Conservation (phyloP, 64 coral and sea anemone genomes). For the Stichodactyla helianthus region DNA sequence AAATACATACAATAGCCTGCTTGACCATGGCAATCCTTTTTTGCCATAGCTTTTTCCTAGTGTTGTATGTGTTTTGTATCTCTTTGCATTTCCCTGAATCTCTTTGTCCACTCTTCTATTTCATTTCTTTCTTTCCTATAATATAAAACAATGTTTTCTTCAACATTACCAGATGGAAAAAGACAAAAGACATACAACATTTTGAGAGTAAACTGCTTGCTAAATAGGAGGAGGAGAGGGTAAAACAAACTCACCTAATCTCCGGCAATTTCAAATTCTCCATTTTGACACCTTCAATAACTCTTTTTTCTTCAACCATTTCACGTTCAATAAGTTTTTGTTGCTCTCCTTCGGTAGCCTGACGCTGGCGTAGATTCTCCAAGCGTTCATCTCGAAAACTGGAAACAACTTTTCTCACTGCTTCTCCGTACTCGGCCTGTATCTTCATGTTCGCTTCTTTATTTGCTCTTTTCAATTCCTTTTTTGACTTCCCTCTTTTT, state of each 20-base stretch:
- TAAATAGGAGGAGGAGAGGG: neutral
- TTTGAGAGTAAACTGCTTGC: no score
- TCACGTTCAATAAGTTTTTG: constrained; percentile 58
- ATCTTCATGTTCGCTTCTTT: constrained; percentile 27
- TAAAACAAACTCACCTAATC: constrained; percentile 31
- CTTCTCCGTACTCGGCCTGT: constrained; percentile 40
- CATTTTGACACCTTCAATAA: constrained; percentile 64
- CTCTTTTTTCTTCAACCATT: constrained; percentile 31
- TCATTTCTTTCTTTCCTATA: constrained; percentile 42
- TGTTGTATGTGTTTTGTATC: neutral
- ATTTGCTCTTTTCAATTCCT: constrained; percentile 29
- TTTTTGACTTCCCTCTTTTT: neutral
- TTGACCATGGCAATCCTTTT: constrained; percentile 57
- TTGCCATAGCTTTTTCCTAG: constrained; percentile 35
- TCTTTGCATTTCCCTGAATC: constrained; percentile 17
- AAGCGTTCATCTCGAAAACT: constrained; percentile 53
- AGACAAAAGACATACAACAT: no score
- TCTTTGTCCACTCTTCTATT: constrained; percentile 28
- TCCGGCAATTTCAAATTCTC: constrained; percentile 52
- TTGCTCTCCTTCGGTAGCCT: constrained; percentile 41
- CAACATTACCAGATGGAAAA: neutral
- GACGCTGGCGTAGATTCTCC: constrained; percentile 26
- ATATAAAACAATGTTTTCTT: neutral
- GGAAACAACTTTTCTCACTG: constrained; percentile 44
- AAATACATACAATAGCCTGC: constrained; percentile 70